These are phyloP conservation scores for Apomyelois bistriatella DNA, from an alignment of 2,888 invertebrate species.

Conservation along the genomic window DNA sequence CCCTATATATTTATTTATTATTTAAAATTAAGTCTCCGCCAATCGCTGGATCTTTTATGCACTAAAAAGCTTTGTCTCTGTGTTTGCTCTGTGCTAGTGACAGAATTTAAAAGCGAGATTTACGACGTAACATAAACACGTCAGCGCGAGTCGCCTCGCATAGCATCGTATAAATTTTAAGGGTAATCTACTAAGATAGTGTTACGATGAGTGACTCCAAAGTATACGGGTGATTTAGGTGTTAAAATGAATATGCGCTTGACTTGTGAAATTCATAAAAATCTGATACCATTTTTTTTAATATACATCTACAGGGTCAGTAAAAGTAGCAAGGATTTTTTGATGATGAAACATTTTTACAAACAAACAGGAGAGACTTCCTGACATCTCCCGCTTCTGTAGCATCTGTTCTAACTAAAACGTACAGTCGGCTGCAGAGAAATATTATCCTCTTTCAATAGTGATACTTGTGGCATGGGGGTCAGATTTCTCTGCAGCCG, in stretches of 20 bases:
- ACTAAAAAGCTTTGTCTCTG: not conserved
- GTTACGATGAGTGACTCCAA: not conserved
- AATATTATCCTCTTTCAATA: too few relatives aligned
- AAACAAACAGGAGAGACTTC: too few relatives aligned
- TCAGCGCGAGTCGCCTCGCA: not conserved
- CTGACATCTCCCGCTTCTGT: too few relatives aligned
- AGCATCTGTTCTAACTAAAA: too few relatives aligned
- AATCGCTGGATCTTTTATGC: not conserved
- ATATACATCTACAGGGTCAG: too few relatives aligned
- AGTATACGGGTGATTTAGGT: not conserved
- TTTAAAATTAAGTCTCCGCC: too few relatives aligned
- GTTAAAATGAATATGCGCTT: not conserved
- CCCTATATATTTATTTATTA: too few relatives aligned
- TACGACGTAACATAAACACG: constrained; percentile 1
- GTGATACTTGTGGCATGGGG: too few relatives aligned
- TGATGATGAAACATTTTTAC: too few relatives aligned
- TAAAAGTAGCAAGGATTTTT: too few relatives aligned
- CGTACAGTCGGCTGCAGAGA: too few relatives aligned
- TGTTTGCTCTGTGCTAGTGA: not conserved
- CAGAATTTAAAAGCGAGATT: not conserved
- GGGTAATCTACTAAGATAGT: not conserved
- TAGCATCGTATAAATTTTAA: constrained; percentile 3
- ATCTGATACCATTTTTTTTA: not conserved
- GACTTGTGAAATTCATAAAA: not conserved
- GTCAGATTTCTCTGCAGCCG: too few relatives aligned